Percentiles rank a stretch among this genome's conserved stretches.
phyloP scores from a whole-genome alignment of 37 sponge, comb jelly and placozoan genomes.

The Oopsacas minuta region DNA sequence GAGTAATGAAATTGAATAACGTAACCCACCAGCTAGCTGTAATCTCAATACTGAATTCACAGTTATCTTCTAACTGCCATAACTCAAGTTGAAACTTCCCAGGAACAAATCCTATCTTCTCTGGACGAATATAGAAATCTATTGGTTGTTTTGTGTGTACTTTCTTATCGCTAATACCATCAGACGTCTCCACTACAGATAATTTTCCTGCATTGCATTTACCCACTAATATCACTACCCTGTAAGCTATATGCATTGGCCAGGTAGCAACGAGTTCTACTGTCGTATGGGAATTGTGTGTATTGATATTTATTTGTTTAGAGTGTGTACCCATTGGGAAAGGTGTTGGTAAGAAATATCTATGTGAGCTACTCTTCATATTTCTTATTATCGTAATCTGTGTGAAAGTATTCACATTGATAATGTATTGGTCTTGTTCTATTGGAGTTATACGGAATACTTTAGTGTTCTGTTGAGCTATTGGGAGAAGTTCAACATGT shows the following conservation, averaged over 20 bases:
- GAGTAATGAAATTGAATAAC: background rate
- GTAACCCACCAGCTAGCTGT: constrained; percentile 3
- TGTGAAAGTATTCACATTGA: background rate
- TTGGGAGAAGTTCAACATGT: background rate
- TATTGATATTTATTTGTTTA: background rate
- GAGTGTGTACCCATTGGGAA: background rate
- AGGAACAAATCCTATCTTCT: background rate
- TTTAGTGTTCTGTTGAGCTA: background rate
- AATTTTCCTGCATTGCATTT: background rate
- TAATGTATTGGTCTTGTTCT: background rate
- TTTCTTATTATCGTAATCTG: background rate
- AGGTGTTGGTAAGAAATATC: background rate
- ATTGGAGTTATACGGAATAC: background rate
- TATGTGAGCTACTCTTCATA: background rate
- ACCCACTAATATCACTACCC: background rate
- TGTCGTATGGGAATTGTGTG: background rate
- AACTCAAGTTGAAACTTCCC: background rate
- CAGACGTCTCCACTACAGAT: background rate
- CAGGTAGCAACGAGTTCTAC: background rate
- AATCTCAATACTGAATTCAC: background rate
- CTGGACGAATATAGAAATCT: background rate
- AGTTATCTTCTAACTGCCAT: background rate
- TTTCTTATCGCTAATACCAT: background rate
- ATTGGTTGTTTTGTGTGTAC: background rate
- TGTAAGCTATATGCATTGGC: constrained; percentile 15